Base-by-base conservation (phyloP, 2,888 invertebrate species). In the Athetis lepigone region DNA sequence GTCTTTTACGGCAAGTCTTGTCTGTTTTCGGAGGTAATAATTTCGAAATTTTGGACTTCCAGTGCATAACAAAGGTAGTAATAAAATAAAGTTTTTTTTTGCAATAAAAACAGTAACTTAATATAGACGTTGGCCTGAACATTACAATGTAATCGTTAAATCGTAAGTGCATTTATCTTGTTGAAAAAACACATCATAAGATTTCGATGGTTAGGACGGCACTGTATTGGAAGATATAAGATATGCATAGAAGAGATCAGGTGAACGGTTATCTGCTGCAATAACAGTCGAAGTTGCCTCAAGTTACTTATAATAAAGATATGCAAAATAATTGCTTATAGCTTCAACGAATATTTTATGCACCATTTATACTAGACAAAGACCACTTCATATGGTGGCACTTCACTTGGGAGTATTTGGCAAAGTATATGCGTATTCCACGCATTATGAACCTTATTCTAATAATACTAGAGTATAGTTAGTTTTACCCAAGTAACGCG, bases 121-220 rank as follows among this genome's bases (percentile, higher is more conserved):
- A 77, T 80, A 70, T 64, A 74, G 77, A 60, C 63, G 68, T 79
- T 70, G 65, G 64, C 49, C 67, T 40, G 69, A 43, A 33, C 33
- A 58, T 61, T 58, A 67, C 70, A 79, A 71, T 77, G 56, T 70
- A 69, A 77, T 71, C 65, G 72, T 62, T 64, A 64, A 58, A 78
- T 68, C 54, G 61, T 72, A 71, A 67, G 58, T 64, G 63, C 61
- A 54, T 70, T 64, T 64, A 66, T 76, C 70, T 77, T 58, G 45
- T 39, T 21, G 39, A 63, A 77, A 69, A 77, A 71, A 71, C 52
- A 67, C 54, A 74, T 62, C 61, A 64, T 50, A 56, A 47, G 56
- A 39, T 13, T 39, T 42, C 57, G 16, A 37, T 68, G 19, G 0
- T 51, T 21, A 37, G 1, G 40, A 2, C 11, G 21, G 13, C 23